Evolutionary conservation across 2,888 invertebrate genomes (phyloP).

Genomic region (Nowickia ferox): DNA sequence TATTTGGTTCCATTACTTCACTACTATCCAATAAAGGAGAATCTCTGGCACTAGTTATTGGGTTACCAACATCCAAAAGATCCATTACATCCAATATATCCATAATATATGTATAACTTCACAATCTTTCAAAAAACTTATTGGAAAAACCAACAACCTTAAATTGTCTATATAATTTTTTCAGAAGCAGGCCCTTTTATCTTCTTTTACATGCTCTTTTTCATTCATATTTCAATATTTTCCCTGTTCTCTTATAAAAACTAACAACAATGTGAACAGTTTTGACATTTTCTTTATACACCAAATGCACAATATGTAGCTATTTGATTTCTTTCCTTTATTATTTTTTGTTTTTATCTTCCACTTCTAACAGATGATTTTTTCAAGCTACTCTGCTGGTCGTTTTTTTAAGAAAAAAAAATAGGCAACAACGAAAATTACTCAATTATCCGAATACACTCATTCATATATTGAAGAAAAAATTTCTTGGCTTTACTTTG

Average conservation of each 20-base stretch:
- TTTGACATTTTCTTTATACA: slow-evolving; percentile 63
- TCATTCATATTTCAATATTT: slow-evolving; percentile 30
- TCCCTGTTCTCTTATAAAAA: slow-evolving; percentile 45
- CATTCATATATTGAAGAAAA: slow-evolving; percentile 53
- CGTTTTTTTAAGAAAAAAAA: not conserved
- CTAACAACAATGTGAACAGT: slow-evolving; percentile 23
- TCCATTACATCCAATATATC: slow-evolving; percentile 37
- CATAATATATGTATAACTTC: not conserved
- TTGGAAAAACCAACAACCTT: not conserved
- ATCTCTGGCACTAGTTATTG: not conserved
- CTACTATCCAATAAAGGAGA: slow-evolving; percentile 37
- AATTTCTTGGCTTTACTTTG: slow-evolving; percentile 55
- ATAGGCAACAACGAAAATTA: slow-evolving; percentile 31
- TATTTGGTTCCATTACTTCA: slow-evolving; percentile 53
- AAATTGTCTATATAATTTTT: slow-evolving; percentile 50
- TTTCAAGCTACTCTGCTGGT: slow-evolving; percentile 23
- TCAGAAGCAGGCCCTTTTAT: slow-evolving; percentile 48
- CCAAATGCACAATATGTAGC: slow-evolving; percentile 32
- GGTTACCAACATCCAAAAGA: slow-evolving; percentile 52
- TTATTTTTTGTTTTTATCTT: slow-evolving; percentile 62
- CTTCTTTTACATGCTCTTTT: slow-evolving; percentile 24
- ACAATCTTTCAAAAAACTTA: not conserved
- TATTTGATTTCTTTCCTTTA: slow-evolving; percentile 27
- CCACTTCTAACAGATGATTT: slow-evolving; percentile 60
- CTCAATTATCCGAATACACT: slow-evolving; percentile 57